A percentile compares a stretch with the other conserved stretches of the same genome.
Evolutionary conservation across 2,113 vertebrate species (phyloP).

Genomic region (Tangachromis dhanisi): DNA sequence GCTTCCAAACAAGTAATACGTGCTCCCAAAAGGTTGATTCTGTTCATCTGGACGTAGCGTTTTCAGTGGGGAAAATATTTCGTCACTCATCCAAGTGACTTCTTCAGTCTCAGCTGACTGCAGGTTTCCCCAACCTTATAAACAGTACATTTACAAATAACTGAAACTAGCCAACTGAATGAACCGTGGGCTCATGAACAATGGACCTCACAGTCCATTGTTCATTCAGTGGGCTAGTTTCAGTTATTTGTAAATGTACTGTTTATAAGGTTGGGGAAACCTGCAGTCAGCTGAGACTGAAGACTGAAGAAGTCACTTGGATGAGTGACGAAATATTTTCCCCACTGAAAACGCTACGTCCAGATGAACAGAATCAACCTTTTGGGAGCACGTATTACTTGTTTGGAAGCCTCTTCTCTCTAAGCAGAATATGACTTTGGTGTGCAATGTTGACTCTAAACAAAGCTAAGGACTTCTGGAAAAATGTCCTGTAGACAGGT

Average conservation of each 20-base stretch:
- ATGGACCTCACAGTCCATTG: not conserved
- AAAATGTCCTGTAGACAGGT: not conserved
- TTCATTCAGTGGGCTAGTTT: not conserved
- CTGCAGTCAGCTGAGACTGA: accelerated
- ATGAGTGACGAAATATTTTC: not conserved
- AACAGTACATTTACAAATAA: too few species aligned
- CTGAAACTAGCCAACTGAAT: too few species aligned
- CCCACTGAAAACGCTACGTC: not conserved
- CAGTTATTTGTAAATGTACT: not conserved
- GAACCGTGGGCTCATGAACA: too few species aligned
- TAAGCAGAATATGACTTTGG: not conserved
- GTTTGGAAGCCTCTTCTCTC: not conserved
- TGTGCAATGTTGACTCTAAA: not conserved
- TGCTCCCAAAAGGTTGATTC: too few species aligned
- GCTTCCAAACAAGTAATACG: too few species aligned
- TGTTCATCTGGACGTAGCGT: too few species aligned
- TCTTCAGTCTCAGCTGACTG: too few species aligned
- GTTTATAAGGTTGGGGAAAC: not conserved
- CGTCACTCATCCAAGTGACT: too few species aligned
- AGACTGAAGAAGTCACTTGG: not conserved
- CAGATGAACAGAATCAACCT: not conserved
- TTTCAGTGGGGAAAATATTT: too few species aligned
- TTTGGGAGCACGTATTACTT: not conserved
- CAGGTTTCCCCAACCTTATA: too few species aligned
- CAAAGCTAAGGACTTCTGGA: not conserved